These are phyloP conservation scores for Monopis laevigella DNA, from an alignment of 2,888 invertebrate genomes.

Conservation along the genomic window DNA sequence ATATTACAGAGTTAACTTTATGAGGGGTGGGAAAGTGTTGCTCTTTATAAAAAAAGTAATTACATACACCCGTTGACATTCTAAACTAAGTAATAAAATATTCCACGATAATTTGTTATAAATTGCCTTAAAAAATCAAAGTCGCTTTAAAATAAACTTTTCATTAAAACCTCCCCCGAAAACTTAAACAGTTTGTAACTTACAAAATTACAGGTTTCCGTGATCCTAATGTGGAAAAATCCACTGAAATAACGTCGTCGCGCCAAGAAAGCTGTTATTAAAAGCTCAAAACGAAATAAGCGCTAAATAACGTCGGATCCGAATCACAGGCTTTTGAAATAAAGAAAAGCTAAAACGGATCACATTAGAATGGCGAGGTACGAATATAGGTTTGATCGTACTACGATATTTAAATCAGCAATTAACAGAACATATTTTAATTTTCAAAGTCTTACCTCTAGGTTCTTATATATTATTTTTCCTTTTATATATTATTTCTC, in stretches of 20 bases:
- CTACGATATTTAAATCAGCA: too few species aligned
- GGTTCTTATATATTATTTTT: too few species aligned
- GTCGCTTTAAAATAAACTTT: conserved; percentile 3
- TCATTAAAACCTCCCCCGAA: conserved; percentile 13
- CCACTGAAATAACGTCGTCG: conserved; percentile 5
- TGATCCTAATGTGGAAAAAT: conserved; percentile 9
- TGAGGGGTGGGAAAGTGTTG: conserved; percentile 54
- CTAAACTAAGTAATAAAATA: conserved; percentile 3
- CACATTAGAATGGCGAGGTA: too few species aligned
- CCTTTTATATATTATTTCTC: too few species aligned
- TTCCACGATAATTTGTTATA: neutral
- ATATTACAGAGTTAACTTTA: neutral
- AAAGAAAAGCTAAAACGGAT: too few species aligned
- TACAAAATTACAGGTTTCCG: conserved; percentile 31
- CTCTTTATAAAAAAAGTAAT: conserved; percentile 47
- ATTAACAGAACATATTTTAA: too few species aligned
- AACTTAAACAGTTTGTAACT: conserved; percentile 41
- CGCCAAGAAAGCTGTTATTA: conserved; percentile 28
- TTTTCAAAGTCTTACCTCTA: too few species aligned
- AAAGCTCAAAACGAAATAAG: conserved; percentile 57
- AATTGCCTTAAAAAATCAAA: neutral
- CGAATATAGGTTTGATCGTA: too few species aligned
- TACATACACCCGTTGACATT: conserved; percentile 29
- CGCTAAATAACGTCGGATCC: conserved; percentile 46
- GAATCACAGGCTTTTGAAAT: conserved; percentile 41